Percentiles rank a stretch among this genome's conserved stretches.
phyloP scores from a whole-genome alignment of 2,797 vertebrate genomes.

The Harpagifer antarcticus region DNA sequence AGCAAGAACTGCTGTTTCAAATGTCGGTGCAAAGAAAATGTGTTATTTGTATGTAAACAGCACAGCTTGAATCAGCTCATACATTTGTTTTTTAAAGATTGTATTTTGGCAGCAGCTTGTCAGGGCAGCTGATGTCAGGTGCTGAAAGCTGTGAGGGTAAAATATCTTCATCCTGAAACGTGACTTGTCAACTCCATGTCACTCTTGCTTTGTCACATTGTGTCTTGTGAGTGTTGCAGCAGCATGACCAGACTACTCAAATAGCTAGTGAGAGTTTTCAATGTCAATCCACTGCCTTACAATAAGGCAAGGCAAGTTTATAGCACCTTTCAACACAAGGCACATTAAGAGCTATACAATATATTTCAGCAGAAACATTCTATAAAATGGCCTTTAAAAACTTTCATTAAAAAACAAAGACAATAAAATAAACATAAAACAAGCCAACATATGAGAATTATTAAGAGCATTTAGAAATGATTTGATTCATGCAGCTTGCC shows the following conservation, averaged over 20 bases:
- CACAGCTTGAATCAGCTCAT: neutral
- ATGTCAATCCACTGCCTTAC: neutral
- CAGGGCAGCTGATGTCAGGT: conserved; percentile 19
- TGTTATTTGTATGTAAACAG: neutral
- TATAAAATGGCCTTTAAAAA: no score
- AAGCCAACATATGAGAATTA: no score
- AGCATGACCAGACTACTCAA: neutral
- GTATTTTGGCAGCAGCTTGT: conserved; percentile 8
- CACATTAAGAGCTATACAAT: no score
- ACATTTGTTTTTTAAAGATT: no score
- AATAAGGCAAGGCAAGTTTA: neutral
- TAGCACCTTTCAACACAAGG: no score
- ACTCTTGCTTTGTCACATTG: conserved; percentile 14
- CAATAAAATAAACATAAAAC: no score
- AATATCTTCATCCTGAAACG: neutral
- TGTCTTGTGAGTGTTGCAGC: conserved; percentile 3
- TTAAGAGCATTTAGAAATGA: no score
- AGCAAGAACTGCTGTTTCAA: neutral
- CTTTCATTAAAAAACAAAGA: no score
- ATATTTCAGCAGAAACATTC: no score
- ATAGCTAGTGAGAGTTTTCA: neutral
- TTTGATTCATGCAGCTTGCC: no score
- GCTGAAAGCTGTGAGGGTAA: neutral
- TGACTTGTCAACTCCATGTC: conserved; percentile 5
- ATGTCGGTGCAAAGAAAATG: neutral